Percentiles rank a stretch among this genome's conserved stretches.
Conservation (phyloP, 2,797 vertebrate species). For the Mycteria americana region DNA sequence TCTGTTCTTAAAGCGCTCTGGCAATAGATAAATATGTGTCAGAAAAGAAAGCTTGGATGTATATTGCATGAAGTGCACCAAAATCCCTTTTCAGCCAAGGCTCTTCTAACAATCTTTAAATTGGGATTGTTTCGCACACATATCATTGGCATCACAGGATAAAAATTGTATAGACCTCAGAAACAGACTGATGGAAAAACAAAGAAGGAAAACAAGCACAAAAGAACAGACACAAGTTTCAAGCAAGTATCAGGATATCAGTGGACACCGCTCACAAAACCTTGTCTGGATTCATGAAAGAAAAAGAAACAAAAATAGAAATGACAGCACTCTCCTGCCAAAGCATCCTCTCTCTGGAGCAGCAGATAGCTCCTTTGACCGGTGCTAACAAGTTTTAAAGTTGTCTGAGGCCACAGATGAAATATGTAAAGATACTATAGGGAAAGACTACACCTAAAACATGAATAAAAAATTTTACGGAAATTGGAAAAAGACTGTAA, state of each 20-base stretch:
- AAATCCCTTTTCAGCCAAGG: background rate
- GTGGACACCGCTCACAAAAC: background rate
- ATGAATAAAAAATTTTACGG: background rate
- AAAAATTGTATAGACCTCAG: background rate
- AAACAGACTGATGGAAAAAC: background rate
- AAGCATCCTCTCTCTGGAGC: background rate
- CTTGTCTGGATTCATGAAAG: background rate
- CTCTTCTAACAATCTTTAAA: background rate
- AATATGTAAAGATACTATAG: background rate
- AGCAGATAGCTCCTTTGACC: background rate
- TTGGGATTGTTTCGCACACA: background rate
- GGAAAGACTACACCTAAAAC: background rate
- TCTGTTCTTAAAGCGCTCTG: background rate
- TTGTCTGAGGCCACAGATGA: background rate
- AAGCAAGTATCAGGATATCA: background rate
- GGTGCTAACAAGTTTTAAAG: background rate
- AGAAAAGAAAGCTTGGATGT: background rate
- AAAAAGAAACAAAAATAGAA: background rate
- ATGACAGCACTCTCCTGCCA: background rate
- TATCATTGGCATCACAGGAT: background rate
- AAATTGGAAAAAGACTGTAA: background rate
- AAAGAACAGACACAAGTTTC: background rate
- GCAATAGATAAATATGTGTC: background rate
- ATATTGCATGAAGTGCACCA: background rate
- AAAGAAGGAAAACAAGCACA: background rate